A percentile compares a stretch with the other conserved stretches of the same genome.
These are phyloP conservation scores for Holothuria glaberrima DNA, from an alignment of 35 echinoderm and acorn worm species.

Conservation along the genomic window DNA sequence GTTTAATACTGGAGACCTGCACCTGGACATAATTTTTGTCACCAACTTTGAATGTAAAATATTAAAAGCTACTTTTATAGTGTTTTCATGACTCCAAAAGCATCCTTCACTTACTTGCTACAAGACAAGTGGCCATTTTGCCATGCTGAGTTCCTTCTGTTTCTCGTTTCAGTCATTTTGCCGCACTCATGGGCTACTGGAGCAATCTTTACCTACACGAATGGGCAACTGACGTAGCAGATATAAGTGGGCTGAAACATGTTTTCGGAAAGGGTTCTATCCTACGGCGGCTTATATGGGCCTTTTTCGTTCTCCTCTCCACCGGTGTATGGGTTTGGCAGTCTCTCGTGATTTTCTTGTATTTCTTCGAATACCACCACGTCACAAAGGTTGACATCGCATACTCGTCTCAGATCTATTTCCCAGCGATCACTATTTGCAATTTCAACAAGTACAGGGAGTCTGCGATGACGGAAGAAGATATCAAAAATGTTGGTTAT, in stretches of 20 bases:
- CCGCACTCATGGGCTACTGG: not conserved
- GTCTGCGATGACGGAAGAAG: slow-evolving; percentile 56
- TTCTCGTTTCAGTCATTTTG: no score
- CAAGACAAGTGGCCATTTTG: no score
- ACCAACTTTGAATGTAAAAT: no score
- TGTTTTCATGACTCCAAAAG: no score
- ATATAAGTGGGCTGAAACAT: slow-evolving; percentile 58
- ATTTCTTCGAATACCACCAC: slow-evolving; percentile 64
- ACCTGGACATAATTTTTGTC: no score
- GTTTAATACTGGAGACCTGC: no score
- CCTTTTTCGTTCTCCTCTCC: slow-evolving; percentile 24
- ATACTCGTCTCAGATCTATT: slow-evolving; percentile 41
- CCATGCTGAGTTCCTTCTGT: no score
- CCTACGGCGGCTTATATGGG: slow-evolving; percentile 50
- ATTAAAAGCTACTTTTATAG: no score
- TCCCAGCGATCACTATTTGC: slow-evolving; percentile 76
- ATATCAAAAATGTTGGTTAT: slow-evolving; percentile 62
- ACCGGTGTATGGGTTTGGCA: slow-evolving; percentile 26
- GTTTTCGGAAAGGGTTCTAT: slow-evolving; percentile 42
- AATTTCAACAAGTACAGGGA: slow-evolving; percentile 84
- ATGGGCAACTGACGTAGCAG: slow-evolving; percentile 56
- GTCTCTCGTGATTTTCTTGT: not conserved
- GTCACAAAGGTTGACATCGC: slow-evolving; percentile 71
- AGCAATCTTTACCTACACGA: slow-evolving; percentile 33
- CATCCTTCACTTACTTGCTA: no score